These are phyloP conservation scores for Nanorana parkeri DNA, from an alignment of 2,113 vertebrate species.

Conservation along the genomic window DNA sequence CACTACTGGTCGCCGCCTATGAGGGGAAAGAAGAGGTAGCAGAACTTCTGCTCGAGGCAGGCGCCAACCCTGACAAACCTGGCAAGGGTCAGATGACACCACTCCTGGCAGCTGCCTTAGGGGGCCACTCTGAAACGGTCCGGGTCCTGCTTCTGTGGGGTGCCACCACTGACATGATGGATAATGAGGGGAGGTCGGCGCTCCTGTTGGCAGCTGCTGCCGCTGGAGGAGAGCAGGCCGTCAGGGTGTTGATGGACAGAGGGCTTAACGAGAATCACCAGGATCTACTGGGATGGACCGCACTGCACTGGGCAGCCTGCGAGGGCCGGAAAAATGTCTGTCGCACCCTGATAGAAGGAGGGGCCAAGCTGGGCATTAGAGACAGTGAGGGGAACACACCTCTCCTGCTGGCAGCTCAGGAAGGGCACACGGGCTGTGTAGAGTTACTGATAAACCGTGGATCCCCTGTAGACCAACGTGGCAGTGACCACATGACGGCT, in stretches of 20 bases:
- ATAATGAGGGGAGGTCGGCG: constrained; percentile 77
- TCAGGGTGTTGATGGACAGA: constrained; percentile 73
- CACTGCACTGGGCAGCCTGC: constrained; percentile 78
- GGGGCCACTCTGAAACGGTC: constrained; percentile 76
- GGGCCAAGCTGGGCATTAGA: constrained; percentile 74
- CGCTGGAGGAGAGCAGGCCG: constrained; percentile 73
- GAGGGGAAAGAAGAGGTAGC: constrained; percentile 77
- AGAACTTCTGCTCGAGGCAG: constrained; percentile 79
- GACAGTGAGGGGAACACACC: constrained; percentile 78
- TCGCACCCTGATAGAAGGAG: constrained; percentile 71
- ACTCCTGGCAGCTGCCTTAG: constrained; percentile 76
- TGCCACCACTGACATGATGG: constrained; percentile 75
- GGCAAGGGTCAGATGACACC: constrained; percentile 68
- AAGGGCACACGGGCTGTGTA: constrained; percentile 73
- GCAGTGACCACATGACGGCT: constrained; percentile 76
- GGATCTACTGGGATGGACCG: constrained; percentile 83
- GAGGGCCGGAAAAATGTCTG: constrained; percentile 77
- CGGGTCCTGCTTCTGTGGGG: constrained; percentile 79
- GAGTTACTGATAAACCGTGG: constrained; percentile 74
- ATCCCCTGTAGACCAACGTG: constrained; percentile 74
- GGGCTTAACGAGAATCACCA: constrained; percentile 83
- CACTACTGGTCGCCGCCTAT: constrained; percentile 77
- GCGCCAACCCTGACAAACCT: constrained; percentile 76
- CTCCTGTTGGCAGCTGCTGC: constrained; percentile 78
- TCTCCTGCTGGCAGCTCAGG: constrained; percentile 78